Conservation (phyloP, 2,888 invertebrate species). For the Trichopoda pennipes region DNA sequence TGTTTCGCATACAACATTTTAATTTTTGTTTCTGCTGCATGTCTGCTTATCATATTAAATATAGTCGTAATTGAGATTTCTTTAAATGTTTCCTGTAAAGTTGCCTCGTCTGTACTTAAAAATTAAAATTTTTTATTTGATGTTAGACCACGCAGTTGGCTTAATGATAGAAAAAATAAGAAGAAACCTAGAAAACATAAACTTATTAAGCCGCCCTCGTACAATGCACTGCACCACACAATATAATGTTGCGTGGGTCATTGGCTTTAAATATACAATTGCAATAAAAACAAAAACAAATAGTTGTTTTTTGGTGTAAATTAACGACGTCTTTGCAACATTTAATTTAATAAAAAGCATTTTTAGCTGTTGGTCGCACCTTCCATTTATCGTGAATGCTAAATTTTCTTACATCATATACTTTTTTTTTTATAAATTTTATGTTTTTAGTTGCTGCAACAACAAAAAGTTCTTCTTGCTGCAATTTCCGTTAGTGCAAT, state of each 20-base stretch:
- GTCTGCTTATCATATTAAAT: no score
- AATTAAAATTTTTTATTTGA: no score
- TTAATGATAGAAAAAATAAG: no score
- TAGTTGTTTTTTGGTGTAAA: neutral
- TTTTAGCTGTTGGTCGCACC: slow-evolving; percentile 65
- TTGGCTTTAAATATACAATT: slow-evolving; percentile 50
- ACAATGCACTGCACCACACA: slow-evolving; percentile 38
- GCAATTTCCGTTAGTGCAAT: slow-evolving; percentile 64
- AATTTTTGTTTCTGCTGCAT: no score
- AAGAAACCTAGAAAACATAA: no score
- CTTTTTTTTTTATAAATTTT: slow-evolving; percentile 13
- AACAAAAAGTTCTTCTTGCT: slow-evolving; percentile 40
- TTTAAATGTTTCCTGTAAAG: no score
- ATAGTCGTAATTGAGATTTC: no score
- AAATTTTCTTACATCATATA: slow-evolving; percentile 62
- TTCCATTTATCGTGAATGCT: slow-evolving; percentile 50
- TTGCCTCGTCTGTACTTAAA: no score
- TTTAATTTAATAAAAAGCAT: slow-evolving; percentile 69
- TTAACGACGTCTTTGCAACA: slow-evolving; percentile 61
- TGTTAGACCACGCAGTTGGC: no score
- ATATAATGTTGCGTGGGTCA: slow-evolving; percentile 65
- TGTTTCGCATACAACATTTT: no score
- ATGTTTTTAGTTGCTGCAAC: slow-evolving; percentile 19
- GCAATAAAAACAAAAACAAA: slow-evolving; percentile 1
- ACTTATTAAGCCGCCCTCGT: no score